A percentile compares a stretch with the other conserved stretches of the same genome.
These are phyloP conservation scores for Strix uralensis DNA, from an alignment of 2,113 vertebrate species.

Conservation along the genomic window DNA sequence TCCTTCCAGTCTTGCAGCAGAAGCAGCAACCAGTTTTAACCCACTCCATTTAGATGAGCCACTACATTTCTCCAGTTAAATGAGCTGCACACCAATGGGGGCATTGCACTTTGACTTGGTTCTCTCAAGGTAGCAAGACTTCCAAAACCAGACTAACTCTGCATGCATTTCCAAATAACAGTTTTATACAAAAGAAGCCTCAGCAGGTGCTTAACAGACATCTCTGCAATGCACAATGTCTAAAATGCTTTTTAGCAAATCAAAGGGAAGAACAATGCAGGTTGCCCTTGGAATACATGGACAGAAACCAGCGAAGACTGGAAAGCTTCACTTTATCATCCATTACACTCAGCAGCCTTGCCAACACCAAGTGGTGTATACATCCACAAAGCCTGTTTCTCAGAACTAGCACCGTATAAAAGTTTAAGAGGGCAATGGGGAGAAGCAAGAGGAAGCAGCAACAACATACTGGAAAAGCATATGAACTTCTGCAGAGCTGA, in stretches of 20 bases:
- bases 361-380: background rate
- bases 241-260: background rate
- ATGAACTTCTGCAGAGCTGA: background rate
- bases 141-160: background rate
- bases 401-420: background rate
- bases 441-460: background rate
- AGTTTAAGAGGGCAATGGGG: background rate
- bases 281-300: background rate
- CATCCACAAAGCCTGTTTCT: background rate
- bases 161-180: background rate
- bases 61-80: background rate
- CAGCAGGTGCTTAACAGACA: background rate
- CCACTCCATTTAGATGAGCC: background rate
- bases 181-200: background rate
- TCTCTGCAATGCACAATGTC: background rate
- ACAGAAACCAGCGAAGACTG: background rate
- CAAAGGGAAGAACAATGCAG: background rate
- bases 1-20: background rate
- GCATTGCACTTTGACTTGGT: background rate
- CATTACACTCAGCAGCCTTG: rapidly evolving
- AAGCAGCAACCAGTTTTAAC: background rate
- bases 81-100: background rate
- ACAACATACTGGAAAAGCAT: background rate
- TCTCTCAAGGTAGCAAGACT: background rate
- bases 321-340: background rate